Percentiles rank a stretch among this genome's conserved stretches.
phyloP scores from a whole-genome alignment of 2,113 vertebrate species.

The Aviceda subcristata region DNA sequence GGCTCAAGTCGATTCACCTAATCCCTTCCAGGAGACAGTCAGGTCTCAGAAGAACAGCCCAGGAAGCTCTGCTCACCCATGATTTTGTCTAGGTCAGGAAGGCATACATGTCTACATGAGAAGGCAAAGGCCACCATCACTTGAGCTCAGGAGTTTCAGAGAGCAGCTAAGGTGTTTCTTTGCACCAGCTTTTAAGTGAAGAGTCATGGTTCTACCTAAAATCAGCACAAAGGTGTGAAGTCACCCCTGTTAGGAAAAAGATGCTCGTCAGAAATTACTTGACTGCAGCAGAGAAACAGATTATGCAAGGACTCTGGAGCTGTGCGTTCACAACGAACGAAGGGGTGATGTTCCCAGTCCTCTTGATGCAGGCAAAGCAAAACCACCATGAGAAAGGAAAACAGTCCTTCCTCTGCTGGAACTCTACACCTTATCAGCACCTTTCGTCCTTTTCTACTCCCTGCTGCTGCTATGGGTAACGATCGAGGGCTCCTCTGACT shows the following conservation, averaged over 20 bases:
- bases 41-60: neutral
- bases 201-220: neutral
- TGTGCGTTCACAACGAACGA: accelerated
- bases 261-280: neutral
- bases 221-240: neutral
- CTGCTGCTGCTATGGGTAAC: neutral
- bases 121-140: neutral
- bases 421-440: neutral
- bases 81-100: neutral
- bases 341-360: neutral
- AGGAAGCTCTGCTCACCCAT: neutral
- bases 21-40: neutral
- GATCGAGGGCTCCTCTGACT: neutral
- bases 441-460: neutral
- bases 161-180: neutral
- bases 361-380: neutral
- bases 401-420: neutral
- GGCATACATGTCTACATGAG: neutral
- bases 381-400: neutral
- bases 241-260: neutral
- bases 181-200: neutral
- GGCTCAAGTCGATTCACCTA: neutral
- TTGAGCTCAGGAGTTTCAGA: neutral
- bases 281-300: neutral
- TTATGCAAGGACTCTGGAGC: neutral